A percentile compares a stretch with the other conserved stretches of the same genome.
Conservation (phyloP, 1,140 invertebrate species). For the Drepana arcuata region DNA sequence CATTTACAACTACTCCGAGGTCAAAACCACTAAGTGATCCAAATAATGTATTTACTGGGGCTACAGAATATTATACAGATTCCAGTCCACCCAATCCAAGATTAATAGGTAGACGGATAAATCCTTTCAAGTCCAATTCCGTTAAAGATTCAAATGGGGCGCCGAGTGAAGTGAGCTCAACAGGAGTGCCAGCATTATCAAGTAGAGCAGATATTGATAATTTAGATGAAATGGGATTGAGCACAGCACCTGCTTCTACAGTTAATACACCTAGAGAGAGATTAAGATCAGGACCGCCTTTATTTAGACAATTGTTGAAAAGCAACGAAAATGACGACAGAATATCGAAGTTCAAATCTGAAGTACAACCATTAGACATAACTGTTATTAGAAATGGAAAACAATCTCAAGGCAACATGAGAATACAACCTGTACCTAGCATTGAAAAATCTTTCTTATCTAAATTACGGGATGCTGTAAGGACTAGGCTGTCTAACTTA, state of each 20-base stretch:
- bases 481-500: slow-evolving; percentile 9
- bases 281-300: background rate
- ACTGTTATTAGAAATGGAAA: background rate
- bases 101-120: no score
- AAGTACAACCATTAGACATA: no score
- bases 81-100: background rate
- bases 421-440: background rate
- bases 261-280: background rate
- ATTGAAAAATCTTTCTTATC: slow-evolving; percentile 14
- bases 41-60: no score
- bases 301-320: background rate
- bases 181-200: background rate
- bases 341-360: no score
- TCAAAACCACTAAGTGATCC: no score
- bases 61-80: no score
- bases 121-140: no score
- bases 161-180: slow-evolving; percentile 8
- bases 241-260: background rate
- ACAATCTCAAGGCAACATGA: background rate
- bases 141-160: slow-evolving; percentile 9
- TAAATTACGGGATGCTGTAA: slow-evolving; percentile 20
- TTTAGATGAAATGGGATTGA: background rate
- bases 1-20: slow-evolving; percentile 17
- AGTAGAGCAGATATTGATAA: background rate
- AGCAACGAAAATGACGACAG: no score